Percentiles rank a stretch among this genome's conserved stretches.
Evolutionary conservation across 2,888 invertebrate species (phyloP).

Genomic region (Bugulina stolonifera): DNA sequence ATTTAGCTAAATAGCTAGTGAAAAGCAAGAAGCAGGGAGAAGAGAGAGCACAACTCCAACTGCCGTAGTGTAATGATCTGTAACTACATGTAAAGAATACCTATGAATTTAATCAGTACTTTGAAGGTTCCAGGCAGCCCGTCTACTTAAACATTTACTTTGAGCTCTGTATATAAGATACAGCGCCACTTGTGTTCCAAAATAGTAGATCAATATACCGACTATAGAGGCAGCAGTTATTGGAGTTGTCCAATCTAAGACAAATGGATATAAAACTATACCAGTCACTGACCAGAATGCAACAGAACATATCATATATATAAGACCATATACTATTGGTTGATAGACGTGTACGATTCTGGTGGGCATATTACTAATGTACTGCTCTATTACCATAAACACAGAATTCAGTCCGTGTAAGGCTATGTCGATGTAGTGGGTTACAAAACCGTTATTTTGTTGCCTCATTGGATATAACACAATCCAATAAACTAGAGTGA

Average conservation of each 20-base stretch:
- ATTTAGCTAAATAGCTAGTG: too few relatives aligned
- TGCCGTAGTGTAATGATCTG: too few relatives aligned
- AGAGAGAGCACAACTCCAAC: too few relatives aligned
- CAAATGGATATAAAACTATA: constrained; percentile 40
- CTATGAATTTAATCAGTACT: too few relatives aligned
- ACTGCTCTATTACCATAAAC: constrained; percentile 38
- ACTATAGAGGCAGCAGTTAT: not conserved
- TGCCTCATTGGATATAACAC: constrained; percentile 37
- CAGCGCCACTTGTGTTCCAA: not conserved
- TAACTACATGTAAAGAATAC: too few relatives aligned
- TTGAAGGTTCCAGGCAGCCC: too few relatives aligned
- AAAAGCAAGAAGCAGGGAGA: too few relatives aligned
- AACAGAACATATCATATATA: constrained; percentile 40
- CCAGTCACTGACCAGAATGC: constrained; percentile 40
- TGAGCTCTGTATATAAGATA: not conserved
- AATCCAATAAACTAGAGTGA: constrained; percentile 42
- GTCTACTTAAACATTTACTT: not conserved
- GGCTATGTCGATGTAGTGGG: constrained; percentile 36
- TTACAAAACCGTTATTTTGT: not conserved
- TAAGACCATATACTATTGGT: constrained; percentile 35
- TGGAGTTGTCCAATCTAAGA: constrained; percentile 43
- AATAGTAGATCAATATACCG: constrained; percentile 1
- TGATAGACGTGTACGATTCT: constrained; percentile 40
- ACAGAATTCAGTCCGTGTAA: constrained; percentile 43
- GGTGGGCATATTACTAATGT: constrained; percentile 38